Evolutionary conservation across 2,888 invertebrate species (phyloP).

Genomic region (Hirtodrosophila cameraria): DNA sequence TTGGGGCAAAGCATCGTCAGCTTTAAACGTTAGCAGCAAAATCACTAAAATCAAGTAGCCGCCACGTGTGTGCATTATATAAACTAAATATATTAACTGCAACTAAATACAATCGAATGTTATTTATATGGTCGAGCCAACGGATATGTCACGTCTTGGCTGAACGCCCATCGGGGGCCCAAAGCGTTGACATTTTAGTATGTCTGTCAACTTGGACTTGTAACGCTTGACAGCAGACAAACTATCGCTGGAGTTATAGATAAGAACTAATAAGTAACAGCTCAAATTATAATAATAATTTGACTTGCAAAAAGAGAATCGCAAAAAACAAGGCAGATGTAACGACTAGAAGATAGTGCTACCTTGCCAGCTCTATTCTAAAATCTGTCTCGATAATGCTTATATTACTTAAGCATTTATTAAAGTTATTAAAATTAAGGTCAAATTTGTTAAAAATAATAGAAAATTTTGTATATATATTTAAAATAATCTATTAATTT

Average conservation of each 20-base stretch:
- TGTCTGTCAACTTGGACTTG: too few species aligned
- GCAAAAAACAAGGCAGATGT: too few species aligned
- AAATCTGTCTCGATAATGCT: too few species aligned
- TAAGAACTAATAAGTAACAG: conserved; percentile 9
- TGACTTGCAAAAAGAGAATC: too few species aligned
- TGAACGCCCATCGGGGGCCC: conserved; percentile 62
- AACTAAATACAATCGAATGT: not conserved
- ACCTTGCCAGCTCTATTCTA: too few species aligned
- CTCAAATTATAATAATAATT: not conserved
- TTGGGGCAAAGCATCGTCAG: not conserved
- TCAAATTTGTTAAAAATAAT: too few species aligned
- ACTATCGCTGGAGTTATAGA: conserved; percentile 9
- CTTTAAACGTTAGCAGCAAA: not conserved
- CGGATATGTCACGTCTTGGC: conserved; percentile 66
- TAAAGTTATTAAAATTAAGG: too few species aligned
- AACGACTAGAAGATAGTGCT: too few species aligned
- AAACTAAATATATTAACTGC: not conserved
- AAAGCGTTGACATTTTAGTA: conserved; percentile 36
- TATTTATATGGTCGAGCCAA: conserved; percentile 53
- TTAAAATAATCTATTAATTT: too few species aligned
- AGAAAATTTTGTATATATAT: too few species aligned
- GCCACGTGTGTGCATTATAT: conserved; percentile 40
- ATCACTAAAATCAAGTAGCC: conserved; percentile 23
- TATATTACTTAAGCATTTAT: too few species aligned
- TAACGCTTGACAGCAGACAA: conserved; percentile 10